Evolutionary conservation across 2,113 vertebrate species (phyloP).

Genomic region (Eupsittula cactorum): DNA sequence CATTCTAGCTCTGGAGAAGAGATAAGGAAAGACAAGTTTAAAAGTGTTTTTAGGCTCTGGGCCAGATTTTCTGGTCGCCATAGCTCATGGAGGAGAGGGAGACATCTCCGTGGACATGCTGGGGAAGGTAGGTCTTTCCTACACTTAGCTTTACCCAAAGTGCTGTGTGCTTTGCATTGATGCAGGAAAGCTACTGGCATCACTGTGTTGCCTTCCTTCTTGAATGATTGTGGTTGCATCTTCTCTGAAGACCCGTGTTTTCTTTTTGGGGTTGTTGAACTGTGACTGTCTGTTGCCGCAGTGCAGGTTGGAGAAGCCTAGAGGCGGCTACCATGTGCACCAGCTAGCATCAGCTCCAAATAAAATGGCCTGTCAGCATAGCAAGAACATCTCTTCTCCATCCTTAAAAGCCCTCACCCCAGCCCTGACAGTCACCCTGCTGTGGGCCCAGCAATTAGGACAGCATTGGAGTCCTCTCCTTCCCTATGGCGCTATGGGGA

Average conservation of each 20-base stretch:
- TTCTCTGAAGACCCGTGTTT: background rate
- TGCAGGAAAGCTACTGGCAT: background rate
- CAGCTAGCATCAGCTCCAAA: background rate
- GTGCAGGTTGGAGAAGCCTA: background rate
- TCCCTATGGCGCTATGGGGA: accelerated
- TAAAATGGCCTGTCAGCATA: background rate
- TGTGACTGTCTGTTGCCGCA: background rate
- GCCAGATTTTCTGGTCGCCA: background rate
- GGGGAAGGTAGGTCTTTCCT: background rate
- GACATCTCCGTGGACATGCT: background rate
- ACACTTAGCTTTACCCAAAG: background rate
- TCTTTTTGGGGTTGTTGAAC: background rate
- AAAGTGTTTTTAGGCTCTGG: conserved; percentile 33
- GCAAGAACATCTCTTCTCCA: background rate
- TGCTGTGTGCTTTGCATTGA: background rate
- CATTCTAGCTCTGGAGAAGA: conserved; percentile 3
- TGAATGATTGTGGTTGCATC: background rate
- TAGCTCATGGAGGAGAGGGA: background rate
- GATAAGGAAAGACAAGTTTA: conserved; percentile 37
- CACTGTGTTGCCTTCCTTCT: background rate
- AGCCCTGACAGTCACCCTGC: background rate
- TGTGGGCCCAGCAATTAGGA: background rate
- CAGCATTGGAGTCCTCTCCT: background rate
- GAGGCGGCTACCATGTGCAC: background rate
- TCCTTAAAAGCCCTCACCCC: background rate